A percentile compares a stretch with the other conserved stretches of the same genome.
Evolutionary conservation across 1,140 invertebrate genomes (phyloP).

Genomic region (Diorhabda sublineata): DNA sequence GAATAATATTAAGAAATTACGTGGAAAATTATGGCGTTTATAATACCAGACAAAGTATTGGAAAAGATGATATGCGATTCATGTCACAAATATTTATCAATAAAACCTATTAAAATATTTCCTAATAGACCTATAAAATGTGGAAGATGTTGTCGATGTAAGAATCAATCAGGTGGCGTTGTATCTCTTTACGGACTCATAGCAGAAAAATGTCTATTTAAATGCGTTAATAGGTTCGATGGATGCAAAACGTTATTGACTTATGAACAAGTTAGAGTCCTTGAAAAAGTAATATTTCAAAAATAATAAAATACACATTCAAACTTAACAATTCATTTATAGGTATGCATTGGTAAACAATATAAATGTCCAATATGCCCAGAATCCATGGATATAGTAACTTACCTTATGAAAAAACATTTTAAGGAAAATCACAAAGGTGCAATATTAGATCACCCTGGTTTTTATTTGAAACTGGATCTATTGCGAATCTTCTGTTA

Average conservation of each 20-base stretch:
- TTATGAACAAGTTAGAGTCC: constrained; percentile 1
- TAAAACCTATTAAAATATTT: neutral
- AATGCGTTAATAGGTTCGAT: constrained; percentile 4
- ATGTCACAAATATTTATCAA: constrained; percentile 4
- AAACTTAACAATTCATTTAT: neutral
- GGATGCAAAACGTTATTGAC: neutral
- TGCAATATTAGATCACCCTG: neutral
- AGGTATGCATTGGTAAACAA: neutral
- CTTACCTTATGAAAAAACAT: neutral
- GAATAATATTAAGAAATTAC: neutral
- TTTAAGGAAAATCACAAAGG: neutral
- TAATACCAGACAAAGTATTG: constrained; percentile 7
- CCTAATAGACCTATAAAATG: constrained; percentile 7
- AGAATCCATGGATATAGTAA: neutral
- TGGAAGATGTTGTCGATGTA: constrained; percentile 6
- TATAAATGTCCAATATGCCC: neutral
- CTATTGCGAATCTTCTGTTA: neutral
- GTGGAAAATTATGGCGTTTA: neutral
- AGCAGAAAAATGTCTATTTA: neutral
- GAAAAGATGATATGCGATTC: neutral
- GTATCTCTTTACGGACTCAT: neutral
- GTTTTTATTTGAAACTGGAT: neutral
- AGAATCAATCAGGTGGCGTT: constrained; percentile 7
- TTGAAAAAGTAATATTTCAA: constrained; percentile 3
- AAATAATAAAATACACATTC: neutral